Base-by-base conservation (phyloP, 2,888 invertebrate genomes). In the Linyphia triangularis region DNA sequence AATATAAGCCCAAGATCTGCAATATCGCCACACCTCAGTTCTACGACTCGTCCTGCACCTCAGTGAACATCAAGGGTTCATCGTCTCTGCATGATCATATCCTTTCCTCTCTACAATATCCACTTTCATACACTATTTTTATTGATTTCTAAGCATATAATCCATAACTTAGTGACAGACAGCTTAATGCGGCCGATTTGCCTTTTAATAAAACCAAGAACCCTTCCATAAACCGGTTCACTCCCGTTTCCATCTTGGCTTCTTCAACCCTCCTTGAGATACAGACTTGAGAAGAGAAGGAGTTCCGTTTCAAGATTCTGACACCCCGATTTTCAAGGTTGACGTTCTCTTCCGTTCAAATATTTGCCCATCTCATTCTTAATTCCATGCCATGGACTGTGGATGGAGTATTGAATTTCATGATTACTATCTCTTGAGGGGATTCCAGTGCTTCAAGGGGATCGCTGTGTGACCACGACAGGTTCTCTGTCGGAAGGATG, bases 271-370 rank as follows among this genome's bases (percentile, higher is more conserved):
- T n/a, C 81, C 69, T 81, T 81, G 81, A 81, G 51, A 70, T 57
- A 70, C 59, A 24, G 59, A 70, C n/a, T 37, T 81, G 81, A 70
- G 69, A 81, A 37, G 43, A 37, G 81, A 70, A 51, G 81, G 40
- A 26, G 69, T 57, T 24, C 10, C 33, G 33, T 70, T 81, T 81
- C 81, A 81, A 81, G 81, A 70, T 70, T 81, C 24, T 81, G 81
- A 81, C 81, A 81, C 81, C 70, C 81, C 70, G 72, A n/a, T n/a
- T 33, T 77, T 77, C 77, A 77, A 77, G 77, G 77, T 7, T 59
- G 33, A 19, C 19, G 13, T 16, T 24, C 24, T 67, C 26, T 63
- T 28, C 24, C 7, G 63, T 63, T 67, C 67, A 67, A 67, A 67
- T 67, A 67, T 67, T 67, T 67, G 67, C 67, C 16, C 33, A 67